phyloP scores from a whole-genome alignment of 1,140 invertebrate genomes.

The Centruroides vittatus region DNA sequence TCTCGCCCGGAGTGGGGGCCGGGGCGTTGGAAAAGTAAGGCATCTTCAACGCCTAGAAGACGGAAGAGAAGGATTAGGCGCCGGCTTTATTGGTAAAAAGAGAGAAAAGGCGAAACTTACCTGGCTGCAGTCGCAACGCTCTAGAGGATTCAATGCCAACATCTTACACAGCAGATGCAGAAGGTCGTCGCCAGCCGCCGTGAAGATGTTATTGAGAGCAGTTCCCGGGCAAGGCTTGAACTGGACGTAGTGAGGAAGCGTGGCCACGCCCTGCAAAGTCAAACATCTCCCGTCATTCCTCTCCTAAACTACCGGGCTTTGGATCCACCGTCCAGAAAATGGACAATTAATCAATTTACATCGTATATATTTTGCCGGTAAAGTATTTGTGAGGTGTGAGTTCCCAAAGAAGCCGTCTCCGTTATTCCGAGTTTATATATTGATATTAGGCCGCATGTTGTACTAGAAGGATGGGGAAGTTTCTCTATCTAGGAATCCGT shows the following conservation, averaged over 20 bases:
- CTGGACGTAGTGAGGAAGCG: conserved; percentile 79
- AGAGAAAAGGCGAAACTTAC: neutral
- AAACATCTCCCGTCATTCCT: too few relatives aligned
- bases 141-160: conserved; percentile 68
- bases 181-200: conserved; percentile 87
- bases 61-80: too few relatives aligned
- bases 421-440: too few relatives aligned
- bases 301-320: too few relatives aligned
- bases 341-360: too few relatives aligned
- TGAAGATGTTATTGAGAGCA: conserved; percentile 82
- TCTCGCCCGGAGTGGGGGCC: conserved; percentile 60
- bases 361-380: too few relatives aligned
- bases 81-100: neutral
- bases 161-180: conserved; percentile 64
- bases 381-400: too few relatives aligned
- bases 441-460: too few relatives aligned
- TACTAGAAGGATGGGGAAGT: too few relatives aligned
- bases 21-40: conserved; percentile 61
- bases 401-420: too few relatives aligned
- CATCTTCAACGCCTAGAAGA: conserved; percentile 32
- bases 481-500: too few relatives aligned
- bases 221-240: conserved; percentile 67
- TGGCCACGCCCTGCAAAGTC: conserved; percentile 49
- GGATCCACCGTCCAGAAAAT: too few relatives aligned
- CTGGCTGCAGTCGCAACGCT: conserved; percentile 57